These are phyloP conservation scores for Neotoxoptera formosana DNA, from an alignment of 1,140 invertebrate genomes.

Conservation along the genomic window DNA sequence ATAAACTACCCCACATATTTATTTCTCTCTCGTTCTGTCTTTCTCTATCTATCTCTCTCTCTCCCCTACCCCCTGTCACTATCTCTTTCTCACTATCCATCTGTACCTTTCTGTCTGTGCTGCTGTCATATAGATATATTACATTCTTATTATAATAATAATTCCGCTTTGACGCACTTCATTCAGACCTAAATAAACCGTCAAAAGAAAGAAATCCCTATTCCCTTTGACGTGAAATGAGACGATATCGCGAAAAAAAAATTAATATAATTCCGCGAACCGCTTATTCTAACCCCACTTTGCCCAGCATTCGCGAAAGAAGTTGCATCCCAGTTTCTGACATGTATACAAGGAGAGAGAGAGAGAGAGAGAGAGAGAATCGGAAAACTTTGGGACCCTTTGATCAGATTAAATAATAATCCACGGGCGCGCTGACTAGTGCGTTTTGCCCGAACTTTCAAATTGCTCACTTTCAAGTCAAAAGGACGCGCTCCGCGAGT, in stretches of 20 bases:
- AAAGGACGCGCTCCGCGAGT: constrained; percentile 30
- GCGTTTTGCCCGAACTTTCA: constrained; percentile 46
- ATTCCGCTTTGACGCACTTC: constrained; percentile 56
- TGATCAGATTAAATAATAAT: constrained; percentile 58
- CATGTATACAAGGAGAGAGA: constrained; percentile 16
- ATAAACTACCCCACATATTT: constrained; percentile 35
- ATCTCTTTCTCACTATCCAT: neutral
- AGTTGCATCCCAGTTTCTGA: constrained; percentile 34
- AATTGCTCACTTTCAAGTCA: constrained; percentile 53
- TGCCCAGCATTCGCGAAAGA: neutral
- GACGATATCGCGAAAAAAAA: constrained; percentile 45
- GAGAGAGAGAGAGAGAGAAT: neutral
- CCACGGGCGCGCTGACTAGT: constrained; percentile 44
- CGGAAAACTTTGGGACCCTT: constrained; percentile 43
- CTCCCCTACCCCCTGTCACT: neutral
- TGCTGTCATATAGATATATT: constrained; percentile 14
- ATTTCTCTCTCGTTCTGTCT: neutral
- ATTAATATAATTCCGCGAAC: constrained; percentile 51
- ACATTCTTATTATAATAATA: constrained; percentile 58
- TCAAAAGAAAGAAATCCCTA: constrained; percentile 56
- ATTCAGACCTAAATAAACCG: constrained; percentile 52
- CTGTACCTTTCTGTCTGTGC: neutral
- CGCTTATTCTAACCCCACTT: constrained; percentile 39
- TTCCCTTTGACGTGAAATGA: constrained; percentile 56
- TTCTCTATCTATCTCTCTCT: neutral